Conservation (phyloP, 1,140 invertebrate species). For the Cepaea nemoralis region DNA sequence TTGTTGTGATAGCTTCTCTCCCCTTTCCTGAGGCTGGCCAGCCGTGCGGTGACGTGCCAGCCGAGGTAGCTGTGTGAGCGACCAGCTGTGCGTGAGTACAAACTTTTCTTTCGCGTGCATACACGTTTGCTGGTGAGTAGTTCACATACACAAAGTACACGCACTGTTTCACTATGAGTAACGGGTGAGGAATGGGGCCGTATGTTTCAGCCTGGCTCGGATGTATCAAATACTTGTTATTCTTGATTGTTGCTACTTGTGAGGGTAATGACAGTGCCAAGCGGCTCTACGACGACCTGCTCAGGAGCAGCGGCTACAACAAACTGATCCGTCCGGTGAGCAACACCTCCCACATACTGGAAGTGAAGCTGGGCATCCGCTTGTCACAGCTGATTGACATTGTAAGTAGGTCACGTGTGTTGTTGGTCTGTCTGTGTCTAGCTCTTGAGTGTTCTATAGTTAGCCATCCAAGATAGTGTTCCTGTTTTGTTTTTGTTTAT, state of each 20-base stretch:
- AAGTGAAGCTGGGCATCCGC: constrained; percentile 90
- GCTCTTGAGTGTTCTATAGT: background rate
- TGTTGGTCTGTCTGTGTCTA: background rate
- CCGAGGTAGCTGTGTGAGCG: background rate
- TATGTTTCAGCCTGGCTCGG: background rate
- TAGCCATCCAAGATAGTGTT: background rate
- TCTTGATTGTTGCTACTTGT: constrained; percentile 30
- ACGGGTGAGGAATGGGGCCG: constrained; percentile 1
- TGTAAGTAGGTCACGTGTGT: constrained; percentile 78
- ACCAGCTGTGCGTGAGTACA: background rate
- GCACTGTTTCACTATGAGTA: background rate
- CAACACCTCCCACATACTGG: constrained; percentile 90
- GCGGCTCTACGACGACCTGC: constrained; percentile 80
- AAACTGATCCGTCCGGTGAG: constrained; percentile 92
- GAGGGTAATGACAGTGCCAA: constrained; percentile 68
- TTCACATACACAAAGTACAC: background rate
- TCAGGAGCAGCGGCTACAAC: constrained; percentile 90
- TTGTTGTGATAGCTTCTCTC: background rate
- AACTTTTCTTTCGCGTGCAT: background rate
- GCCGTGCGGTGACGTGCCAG: background rate
- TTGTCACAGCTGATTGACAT: constrained; percentile 97
- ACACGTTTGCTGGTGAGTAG: background rate
- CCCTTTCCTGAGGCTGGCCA: background rate
- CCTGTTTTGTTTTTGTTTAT: background rate
- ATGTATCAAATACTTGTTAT: background rate